phyloP scores from a whole-genome alignment of 2,888 invertebrate genomes.

The Dusona sp. region DNA sequence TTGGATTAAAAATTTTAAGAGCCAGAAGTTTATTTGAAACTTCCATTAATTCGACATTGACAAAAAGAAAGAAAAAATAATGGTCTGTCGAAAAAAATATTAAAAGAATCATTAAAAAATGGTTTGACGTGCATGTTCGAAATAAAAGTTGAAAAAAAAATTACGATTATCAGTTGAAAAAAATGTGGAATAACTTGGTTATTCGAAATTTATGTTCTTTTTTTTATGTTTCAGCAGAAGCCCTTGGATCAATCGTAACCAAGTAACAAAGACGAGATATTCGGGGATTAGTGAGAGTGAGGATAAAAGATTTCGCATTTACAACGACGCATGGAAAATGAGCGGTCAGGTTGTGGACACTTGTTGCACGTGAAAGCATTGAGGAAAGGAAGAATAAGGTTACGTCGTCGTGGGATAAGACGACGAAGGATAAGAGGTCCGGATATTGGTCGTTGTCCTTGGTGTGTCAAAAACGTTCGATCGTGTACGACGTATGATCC shows the following conservation, averaged over 20 bases:
- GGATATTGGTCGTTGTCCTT: slow-evolving; percentile 26
- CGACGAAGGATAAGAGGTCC: slow-evolving; percentile 61
- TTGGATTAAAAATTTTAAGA: no score
- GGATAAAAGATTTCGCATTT: slow-evolving; percentile 29
- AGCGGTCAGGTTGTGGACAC: slow-evolving; percentile 71
- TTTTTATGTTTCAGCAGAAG: neutral
- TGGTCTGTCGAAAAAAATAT: no score
- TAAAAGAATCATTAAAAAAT: no score
- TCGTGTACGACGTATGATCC: slow-evolving; percentile 7
- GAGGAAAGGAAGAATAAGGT: slow-evolving; percentile 62
- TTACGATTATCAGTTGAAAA: neutral
- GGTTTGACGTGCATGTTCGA: no score
- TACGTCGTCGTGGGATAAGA: slow-evolving; percentile 64
- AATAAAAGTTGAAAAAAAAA: no score
- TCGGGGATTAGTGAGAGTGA: slow-evolving; percentile 13
- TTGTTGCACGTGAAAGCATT: slow-evolving; percentile 71
- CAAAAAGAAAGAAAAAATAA: no score
- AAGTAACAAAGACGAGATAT: neutral
- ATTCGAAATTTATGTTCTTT: neutral
- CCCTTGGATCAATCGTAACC: neutral
- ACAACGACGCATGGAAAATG: slow-evolving; percentile 70
- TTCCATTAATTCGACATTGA: neutral
- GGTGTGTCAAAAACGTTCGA: slow-evolving; percentile 23
- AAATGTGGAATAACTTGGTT: neutral
- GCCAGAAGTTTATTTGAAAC: no score